Evolutionary conservation across 2,113 vertebrate species (phyloP).

Genomic region (Crotalus helleri): DNA sequence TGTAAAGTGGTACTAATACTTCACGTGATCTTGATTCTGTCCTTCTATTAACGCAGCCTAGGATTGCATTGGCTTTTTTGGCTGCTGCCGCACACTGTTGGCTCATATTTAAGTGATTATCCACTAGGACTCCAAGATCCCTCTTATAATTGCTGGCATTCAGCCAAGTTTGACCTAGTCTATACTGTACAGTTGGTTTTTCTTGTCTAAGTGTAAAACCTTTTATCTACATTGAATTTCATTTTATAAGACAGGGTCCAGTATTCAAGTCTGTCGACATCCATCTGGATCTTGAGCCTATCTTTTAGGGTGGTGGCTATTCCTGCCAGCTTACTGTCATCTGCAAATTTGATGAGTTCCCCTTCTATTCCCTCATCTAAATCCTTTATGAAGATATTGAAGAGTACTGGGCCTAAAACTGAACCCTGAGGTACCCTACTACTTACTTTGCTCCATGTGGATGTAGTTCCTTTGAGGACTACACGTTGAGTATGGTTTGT

Average conservation of each 20-base stretch:
- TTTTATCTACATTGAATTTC: background rate
- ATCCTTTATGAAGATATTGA: background rate
- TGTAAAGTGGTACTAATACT: background rate
- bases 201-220: background rate
- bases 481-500: background rate
- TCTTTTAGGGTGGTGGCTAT: too few species aligned
- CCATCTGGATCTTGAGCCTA: too few species aligned
- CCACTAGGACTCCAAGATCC: background rate
- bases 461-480: background rate
- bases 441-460: background rate
- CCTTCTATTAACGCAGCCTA: background rate
- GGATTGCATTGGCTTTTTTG: background rate
- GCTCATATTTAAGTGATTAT: background rate
- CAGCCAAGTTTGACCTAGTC: background rate
- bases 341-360: too few species aligned
- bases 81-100: background rate
- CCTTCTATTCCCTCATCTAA: too few species aligned
- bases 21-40: background rate
- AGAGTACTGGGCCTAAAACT: background rate
- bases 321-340: too few species aligned
- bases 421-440: background rate
- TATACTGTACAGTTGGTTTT: background rate
- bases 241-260: background rate
- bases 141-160: background rate
- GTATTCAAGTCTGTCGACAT: background rate